These are phyloP conservation scores for Aurelia coerulea DNA, from an alignment of 30 jellyfish, hydroid and myxozoan species.

Conservation along the genomic window DNA sequence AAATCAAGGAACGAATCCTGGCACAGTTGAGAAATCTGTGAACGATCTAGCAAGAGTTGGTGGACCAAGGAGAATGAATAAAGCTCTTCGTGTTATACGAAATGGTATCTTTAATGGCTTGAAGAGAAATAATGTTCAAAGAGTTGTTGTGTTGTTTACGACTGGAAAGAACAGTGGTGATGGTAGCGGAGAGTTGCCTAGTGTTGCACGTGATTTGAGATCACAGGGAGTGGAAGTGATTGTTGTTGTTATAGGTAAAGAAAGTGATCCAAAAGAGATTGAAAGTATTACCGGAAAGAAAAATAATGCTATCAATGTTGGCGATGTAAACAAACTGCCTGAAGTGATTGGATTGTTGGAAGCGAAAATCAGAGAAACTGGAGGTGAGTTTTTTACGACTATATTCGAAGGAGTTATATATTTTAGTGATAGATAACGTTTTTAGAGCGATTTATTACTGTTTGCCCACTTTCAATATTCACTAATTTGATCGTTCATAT, in stretches of 20 bases:
- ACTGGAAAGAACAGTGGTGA: constrained; percentile 68
- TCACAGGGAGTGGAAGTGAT: constrained; percentile 69
- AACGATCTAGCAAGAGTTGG: constrained; percentile 51
- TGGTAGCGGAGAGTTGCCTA: constrained; percentile 47
- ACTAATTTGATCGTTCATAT: too few relatives aligned
- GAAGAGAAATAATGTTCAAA: background rate
- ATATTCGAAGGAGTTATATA: too few relatives aligned
- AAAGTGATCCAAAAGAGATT: constrained; percentile 32
- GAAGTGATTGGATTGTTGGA: constrained; percentile 62
- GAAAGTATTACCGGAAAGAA: constrained; percentile 30
- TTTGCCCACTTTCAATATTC: background rate
- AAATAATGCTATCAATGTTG: constrained; percentile 36
- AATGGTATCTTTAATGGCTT: constrained; percentile 33
- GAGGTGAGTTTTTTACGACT: constrained; percentile 29
- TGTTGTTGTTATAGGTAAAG: constrained; percentile 69
- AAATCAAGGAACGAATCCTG: background rate
- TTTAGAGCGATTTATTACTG: background rate
- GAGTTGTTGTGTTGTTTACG: constrained; percentile 55
- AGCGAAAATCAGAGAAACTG: constrained; percentile 52
- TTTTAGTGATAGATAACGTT: too few relatives aligned
- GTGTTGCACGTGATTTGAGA: constrained; percentile 50
- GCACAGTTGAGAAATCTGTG: background rate
- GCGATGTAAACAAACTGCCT: constrained; percentile 40
- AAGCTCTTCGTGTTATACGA: constrained; percentile 46
- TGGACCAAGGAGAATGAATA: constrained; percentile 81